Conservation (phyloP, 2,888 invertebrate genomes). For the Macaria notata region DNA sequence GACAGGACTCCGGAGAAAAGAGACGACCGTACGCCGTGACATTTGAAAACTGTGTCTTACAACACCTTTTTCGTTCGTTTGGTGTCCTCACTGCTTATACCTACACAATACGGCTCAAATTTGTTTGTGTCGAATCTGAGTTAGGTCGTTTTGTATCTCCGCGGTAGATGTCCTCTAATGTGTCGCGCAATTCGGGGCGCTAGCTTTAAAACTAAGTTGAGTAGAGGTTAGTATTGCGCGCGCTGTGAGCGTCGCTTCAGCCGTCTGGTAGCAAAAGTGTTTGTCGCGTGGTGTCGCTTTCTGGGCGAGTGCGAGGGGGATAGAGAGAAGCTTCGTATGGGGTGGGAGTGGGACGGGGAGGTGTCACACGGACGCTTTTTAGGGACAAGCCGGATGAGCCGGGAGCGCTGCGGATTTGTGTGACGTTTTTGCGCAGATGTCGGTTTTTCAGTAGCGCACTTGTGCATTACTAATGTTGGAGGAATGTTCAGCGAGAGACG, state of each 20-base stretch:
- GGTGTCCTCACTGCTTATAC: slow-evolving; percentile 33
- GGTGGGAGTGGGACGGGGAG: slow-evolving; percentile 71
- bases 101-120: slow-evolving; percentile 35
- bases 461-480: slow-evolving; percentile 39
- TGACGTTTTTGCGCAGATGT: slow-evolving; percentile 68
- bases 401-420: slow-evolving; percentile 62
- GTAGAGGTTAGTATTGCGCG: slow-evolving; percentile 64
- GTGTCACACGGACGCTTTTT: slow-evolving; percentile 78
- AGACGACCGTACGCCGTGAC: slow-evolving; percentile 80
- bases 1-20: slow-evolving; percentile 81
- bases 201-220: slow-evolving; percentile 58
- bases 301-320: slow-evolving; percentile 65
- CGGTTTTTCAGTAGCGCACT: slow-evolving; percentile 52
- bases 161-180: slow-evolving; percentile 74
- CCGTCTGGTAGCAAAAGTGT: slow-evolving; percentile 54
- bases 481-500: slow-evolving; percentile 19
- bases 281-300: slow-evolving; percentile 75
- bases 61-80: slow-evolving; percentile 50
- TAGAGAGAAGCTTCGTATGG: slow-evolving; percentile 46
- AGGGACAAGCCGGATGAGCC: slow-evolving; percentile 71
- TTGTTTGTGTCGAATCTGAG: slow-evolving; percentile 24
- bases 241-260: slow-evolving; percentile 55
- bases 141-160: slow-evolving; percentile 48
- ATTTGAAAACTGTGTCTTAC: slow-evolving; percentile 82
- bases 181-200: slow-evolving; percentile 73